Evolutionary conservation across 1,140 invertebrate species (phyloP), one percentile per base, ranked within the genome.

Genomic region (Drosophila lini): DNA sequence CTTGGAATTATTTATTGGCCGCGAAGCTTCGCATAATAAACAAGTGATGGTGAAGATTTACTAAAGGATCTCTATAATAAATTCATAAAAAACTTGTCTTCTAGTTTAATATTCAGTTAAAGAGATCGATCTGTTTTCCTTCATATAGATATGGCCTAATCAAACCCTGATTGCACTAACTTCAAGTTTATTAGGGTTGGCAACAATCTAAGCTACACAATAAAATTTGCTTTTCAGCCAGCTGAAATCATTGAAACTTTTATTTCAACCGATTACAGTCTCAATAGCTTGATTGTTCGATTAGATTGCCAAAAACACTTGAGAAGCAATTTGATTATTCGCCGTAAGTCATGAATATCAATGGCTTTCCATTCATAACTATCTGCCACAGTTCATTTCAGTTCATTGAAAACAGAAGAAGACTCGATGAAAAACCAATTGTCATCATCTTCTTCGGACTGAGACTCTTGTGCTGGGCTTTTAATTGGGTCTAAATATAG

Each of bases 401-500:
- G 55, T 73, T 73, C 40, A 60, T 69, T 32, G 74, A 65, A 76
- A 41, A 28, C 22, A 38, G 15, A 59, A 75, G 7, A 59, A 41
- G 41, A 65, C 62, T 69, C 41, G 62, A 67, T 50, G 9, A 81
- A 34, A 25, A 55, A 83, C 48, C 76, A 83, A 83, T 88, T 88
- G 83, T 63, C 63, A 62, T 65, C 75, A 62, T 65, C 75, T 31
- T 53, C 25, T 31, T 42, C 25, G 10, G 1, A 11, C 62, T 28
- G 38, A 59, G 40, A 41, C 47, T 55, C 57, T 58, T 52, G 40
- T 64, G 34, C 36, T 41, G 36, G 13, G 10, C 45, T 74, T 83
- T 84, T 88, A 84, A 88, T 89, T 88, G 84, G 52, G 38, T 89
- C 84, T 89, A 88, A 84, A 88, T 84, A 88, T 88, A 88, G 80